These are phyloP conservation scores for Xestoiulus laeticollis DNA, from an alignment of 2,888 invertebrate species.

Conservation along the genomic window DNA sequence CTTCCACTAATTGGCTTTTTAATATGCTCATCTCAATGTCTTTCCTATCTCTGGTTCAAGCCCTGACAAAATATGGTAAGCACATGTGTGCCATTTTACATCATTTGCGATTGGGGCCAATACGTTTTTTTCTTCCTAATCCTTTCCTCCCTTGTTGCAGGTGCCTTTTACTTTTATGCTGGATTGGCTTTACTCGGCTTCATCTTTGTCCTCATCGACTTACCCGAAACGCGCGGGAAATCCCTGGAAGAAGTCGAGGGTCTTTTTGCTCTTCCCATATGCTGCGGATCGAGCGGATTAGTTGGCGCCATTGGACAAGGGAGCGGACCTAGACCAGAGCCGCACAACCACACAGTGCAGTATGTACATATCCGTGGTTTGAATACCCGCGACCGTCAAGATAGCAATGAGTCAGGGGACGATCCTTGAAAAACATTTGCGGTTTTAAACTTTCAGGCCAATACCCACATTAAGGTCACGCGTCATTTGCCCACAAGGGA, in stretches of 20 bases:
- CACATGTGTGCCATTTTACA: neutral
- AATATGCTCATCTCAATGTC: slow-evolving; percentile 68
- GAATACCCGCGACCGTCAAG: slow-evolving; percentile 64
- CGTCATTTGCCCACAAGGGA: neutral
- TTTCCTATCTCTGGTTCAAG: slow-evolving; percentile 66
- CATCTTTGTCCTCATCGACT: slow-evolving; percentile 65
- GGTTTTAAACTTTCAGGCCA: neutral
- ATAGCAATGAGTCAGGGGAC: slow-evolving; percentile 57
- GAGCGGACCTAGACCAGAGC: slow-evolving; percentile 50
- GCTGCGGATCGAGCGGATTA: slow-evolving; percentile 44
- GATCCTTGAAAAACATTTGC: slow-evolving; percentile 49
- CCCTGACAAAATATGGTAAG: slow-evolving; percentile 65
- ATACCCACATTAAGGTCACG: neutral
- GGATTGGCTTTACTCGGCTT: slow-evolving; percentile 66
- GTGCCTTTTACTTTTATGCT: slow-evolving; percentile 69
- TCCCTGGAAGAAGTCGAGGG: slow-evolving; percentile 67
- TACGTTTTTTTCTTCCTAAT: slow-evolving; percentile 20
- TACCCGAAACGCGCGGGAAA: slow-evolving; percentile 69
- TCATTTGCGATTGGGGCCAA: neutral
- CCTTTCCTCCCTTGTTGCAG: slow-evolving; percentile 59
- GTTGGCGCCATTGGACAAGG: slow-evolving; percentile 8
- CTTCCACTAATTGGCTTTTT: slow-evolving; percentile 68
- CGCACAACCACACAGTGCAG: slow-evolving; percentile 61
- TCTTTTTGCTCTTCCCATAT: slow-evolving; percentile 62
- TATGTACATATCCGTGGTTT: slow-evolving; percentile 67